phyloP scores from a whole-genome alignment of 2,888 invertebrate genomes.

The Orthosia incerta region DNA sequence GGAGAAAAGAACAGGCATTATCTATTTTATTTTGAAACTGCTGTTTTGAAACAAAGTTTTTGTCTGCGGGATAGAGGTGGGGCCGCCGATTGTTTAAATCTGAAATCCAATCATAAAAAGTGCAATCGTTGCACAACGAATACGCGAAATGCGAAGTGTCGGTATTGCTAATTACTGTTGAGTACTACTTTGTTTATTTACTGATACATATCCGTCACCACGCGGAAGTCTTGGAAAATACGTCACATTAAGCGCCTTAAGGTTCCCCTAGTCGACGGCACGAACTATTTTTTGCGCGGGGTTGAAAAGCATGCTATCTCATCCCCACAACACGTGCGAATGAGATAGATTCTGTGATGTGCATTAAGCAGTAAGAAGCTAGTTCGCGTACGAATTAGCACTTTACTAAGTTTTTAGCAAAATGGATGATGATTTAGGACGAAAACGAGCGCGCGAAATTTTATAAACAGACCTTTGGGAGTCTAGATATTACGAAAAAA shows the following conservation, averaged over 20 bases:
- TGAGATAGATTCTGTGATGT: too few relatives aligned
- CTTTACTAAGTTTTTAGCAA: too few relatives aligned
- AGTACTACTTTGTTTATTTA: slow-evolving; percentile 22
- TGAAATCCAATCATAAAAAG: slow-evolving; percentile 54
- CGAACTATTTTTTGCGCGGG: too few relatives aligned
- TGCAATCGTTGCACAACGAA: slow-evolving; percentile 44
- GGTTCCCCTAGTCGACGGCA: too few relatives aligned
- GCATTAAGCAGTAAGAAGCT: too few relatives aligned
- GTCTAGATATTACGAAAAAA: too few relatives aligned
- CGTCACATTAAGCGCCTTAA: slow-evolving; percentile 16
- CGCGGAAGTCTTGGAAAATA: slow-evolving; percentile 11
- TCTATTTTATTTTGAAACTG: slow-evolving; percentile 63
- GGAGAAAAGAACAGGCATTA: slow-evolving; percentile 53
- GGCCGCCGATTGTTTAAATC: slow-evolving; percentile 42
- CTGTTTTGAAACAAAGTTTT: slow-evolving; percentile 64
- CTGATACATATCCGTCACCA: slow-evolving; percentile 32
- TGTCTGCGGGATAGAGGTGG: slow-evolving; percentile 35
- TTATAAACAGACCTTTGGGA: too few relatives aligned
- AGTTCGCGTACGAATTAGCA: too few relatives aligned
- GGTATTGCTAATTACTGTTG: slow-evolving; percentile 29
- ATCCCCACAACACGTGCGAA: too few relatives aligned
- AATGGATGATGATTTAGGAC: too few relatives aligned
- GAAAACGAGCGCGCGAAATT: too few relatives aligned
- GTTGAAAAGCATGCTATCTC: too few relatives aligned
- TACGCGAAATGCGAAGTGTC: slow-evolving; percentile 19